Evolutionary conservation across 2,888 invertebrate genomes (phyloP).

Genomic region (Atethmia centrago): DNA sequence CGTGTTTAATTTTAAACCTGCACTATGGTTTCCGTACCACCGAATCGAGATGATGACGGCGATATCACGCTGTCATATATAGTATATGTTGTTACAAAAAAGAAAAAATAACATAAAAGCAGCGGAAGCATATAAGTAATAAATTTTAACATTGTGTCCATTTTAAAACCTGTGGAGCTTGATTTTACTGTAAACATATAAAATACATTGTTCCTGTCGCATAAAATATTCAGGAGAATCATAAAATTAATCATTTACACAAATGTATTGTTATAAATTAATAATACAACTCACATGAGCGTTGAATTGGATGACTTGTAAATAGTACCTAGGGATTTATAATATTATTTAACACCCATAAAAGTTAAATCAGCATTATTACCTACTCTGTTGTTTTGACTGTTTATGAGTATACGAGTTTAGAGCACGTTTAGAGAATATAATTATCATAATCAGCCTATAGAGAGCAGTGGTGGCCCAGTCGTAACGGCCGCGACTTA

Average conservation of each 20-base stretch:
- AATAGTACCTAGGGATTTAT: neutral
- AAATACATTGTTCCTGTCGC: constrained; percentile 16
- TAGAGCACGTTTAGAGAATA: neutral
- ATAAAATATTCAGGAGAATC: constrained; percentile 46
- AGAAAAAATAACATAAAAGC: neutral
- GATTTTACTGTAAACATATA: constrained; percentile 11
- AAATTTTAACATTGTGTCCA: neutral
- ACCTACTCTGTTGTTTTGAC: neutral
- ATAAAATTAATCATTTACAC: constrained; percentile 30
- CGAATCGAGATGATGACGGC: no score
- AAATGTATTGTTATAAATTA: constrained; percentile 20
- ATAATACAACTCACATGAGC: neutral
- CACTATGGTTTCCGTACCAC: no score
- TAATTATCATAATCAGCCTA: neutral
- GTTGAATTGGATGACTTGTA: constrained; percentile 2
- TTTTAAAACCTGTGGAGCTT: neutral
- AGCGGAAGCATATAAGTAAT: neutral
- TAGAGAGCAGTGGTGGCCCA: no score
- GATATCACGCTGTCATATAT: no score
- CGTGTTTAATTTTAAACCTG: no score
- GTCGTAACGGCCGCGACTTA: no score
- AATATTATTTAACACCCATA: neutral
- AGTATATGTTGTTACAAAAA: neutral
- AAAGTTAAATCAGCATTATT: no score
- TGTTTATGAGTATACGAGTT: no score